A percentile compares a stretch with the other conserved stretches of the same genome.
phyloP scores from a whole-genome alignment of 2,888 invertebrate genomes.

The Zygaena filipendulae region DNA sequence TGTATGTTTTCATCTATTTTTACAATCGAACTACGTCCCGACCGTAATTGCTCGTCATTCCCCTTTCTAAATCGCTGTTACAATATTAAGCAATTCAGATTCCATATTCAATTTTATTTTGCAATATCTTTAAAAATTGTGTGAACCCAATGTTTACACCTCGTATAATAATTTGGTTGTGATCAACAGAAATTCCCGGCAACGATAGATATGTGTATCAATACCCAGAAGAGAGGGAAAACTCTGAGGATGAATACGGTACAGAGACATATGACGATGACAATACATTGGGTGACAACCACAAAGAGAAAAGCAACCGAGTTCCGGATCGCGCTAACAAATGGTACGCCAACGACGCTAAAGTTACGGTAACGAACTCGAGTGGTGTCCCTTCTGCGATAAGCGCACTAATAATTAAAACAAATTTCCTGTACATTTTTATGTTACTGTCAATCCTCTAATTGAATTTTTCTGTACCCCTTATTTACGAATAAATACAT shows the following conservation, averaged over 20 bases:
- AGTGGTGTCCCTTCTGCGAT: slow-evolving; percentile 24
- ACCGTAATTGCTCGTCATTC: too few relatives aligned
- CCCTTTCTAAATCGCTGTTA: too few relatives aligned
- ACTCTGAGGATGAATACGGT: slow-evolving; percentile 53
- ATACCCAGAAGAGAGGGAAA: slow-evolving; percentile 46
- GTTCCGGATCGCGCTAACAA: slow-evolving; percentile 61
- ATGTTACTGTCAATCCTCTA: slow-evolving; percentile 21
- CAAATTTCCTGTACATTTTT: slow-evolving; percentile 28
- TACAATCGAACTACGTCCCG: too few relatives aligned
- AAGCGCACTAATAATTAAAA: too few relatives aligned
- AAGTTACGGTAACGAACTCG: slow-evolving; percentile 30
- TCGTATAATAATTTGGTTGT: too few relatives aligned
- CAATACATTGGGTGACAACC: slow-evolving; percentile 25
- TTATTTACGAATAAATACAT: too few relatives aligned
- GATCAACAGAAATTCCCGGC: slow-evolving; percentile 65
- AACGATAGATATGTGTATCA: slow-evolving; percentile 55
- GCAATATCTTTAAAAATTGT: too few relatives aligned
- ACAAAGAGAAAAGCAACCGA: slow-evolving; percentile 48
- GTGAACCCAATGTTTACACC: too few relatives aligned
- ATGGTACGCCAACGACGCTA: slow-evolving; percentile 60
- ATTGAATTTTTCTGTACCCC: too few relatives aligned
- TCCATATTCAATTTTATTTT: too few relatives aligned
- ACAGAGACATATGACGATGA: slow-evolving; percentile 51
- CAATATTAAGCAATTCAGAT: too few relatives aligned
- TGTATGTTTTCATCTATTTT: too few relatives aligned